Percentiles rank a stretch among this genome's conserved stretches.
Evolutionary conservation across 2,888 invertebrate genomes (phyloP).

Genomic region (Argynnis bischoffii): DNA sequence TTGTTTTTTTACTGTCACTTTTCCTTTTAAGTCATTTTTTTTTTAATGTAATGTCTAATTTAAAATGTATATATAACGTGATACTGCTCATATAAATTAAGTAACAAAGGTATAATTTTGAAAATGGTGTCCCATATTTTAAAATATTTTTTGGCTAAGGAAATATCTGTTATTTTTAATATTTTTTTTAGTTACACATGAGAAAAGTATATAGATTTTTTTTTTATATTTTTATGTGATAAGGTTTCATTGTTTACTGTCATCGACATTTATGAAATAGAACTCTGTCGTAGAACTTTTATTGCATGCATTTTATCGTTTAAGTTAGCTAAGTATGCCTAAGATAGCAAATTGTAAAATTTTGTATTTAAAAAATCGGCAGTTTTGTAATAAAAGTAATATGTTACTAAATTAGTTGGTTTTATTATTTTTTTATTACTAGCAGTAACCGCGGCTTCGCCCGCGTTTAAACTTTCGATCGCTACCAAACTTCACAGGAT

Average conservation of each 20-base stretch:
- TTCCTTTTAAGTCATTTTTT: not conserved
- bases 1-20: not conserved
- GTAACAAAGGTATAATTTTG: conserved; percentile 1
- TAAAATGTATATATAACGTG: conserved; percentile 3
- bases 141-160: not conserved
- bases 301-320: conserved; percentile 15
- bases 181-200: not conserved
- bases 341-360: conserved; percentile 7
- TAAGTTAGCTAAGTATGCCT: conserved; percentile 7
- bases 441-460: too few species aligned
- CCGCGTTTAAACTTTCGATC: too few species aligned
- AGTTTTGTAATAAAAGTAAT: conserved; percentile 24
- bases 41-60: conserved; percentile 3
- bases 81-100: conserved; percentile 17
- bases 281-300: not conserved
- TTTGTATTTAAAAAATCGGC: conserved; percentile 15
- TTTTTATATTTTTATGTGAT: not conserved
- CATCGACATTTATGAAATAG: not conserved
- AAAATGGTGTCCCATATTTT: not conserved
- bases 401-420: not conserved
- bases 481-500: too few species aligned
- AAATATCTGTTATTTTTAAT: not conserved
- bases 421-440: conserved; percentile 1
- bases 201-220: not conserved
- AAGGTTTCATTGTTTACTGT: not conserved